These are phyloP conservation scores for Indicator maculatus DNA, from an alignment of 2,113 vertebrate genomes.

Conservation along the genomic window DNA sequence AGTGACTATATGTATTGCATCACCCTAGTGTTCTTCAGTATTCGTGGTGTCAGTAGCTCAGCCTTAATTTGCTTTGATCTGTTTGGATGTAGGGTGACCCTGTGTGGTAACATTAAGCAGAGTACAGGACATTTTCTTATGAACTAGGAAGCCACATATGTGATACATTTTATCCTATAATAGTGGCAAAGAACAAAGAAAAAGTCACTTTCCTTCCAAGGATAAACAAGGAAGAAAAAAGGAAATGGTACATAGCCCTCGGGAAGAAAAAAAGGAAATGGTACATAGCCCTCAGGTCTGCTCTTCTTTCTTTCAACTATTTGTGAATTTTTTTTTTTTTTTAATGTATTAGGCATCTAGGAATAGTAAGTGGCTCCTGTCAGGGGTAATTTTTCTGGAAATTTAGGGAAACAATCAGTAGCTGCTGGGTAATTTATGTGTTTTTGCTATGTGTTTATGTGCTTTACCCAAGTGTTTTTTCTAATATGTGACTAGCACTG, in stretches of 20 bases:
- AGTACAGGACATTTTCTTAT: neutral
- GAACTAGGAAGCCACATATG: neutral
- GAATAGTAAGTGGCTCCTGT: conserved; percentile 12
- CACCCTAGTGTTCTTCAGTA: neutral
- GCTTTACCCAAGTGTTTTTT: neutral
- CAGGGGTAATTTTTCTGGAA: conserved; percentile 35
- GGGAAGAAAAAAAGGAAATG: too few species aligned
- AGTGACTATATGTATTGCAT: neutral
- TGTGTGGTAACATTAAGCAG: neutral
- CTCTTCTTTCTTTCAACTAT: neutral
- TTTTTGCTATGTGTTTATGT: neutral
- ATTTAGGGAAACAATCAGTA: neutral
- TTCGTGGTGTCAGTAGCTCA: neutral
- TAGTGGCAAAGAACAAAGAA: neutral
- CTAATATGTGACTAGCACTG: neutral
- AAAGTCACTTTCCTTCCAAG: neutral
- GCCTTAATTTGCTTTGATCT: conserved; percentile 1
- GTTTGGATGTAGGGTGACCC: neutral
- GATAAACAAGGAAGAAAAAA: neutral
- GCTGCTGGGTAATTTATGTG: conserved; percentile 35
- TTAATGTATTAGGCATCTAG: neutral
- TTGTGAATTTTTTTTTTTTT: neutral
- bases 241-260: neutral
- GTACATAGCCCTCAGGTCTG: neutral
- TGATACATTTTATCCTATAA: neutral